A percentile compares a stretch with the other conserved stretches of the same genome.
These are phyloP conservation scores for Campoletis sonorensis DNA, from an alignment of 1,140 invertebrate genomes.

Conservation along the genomic window DNA sequence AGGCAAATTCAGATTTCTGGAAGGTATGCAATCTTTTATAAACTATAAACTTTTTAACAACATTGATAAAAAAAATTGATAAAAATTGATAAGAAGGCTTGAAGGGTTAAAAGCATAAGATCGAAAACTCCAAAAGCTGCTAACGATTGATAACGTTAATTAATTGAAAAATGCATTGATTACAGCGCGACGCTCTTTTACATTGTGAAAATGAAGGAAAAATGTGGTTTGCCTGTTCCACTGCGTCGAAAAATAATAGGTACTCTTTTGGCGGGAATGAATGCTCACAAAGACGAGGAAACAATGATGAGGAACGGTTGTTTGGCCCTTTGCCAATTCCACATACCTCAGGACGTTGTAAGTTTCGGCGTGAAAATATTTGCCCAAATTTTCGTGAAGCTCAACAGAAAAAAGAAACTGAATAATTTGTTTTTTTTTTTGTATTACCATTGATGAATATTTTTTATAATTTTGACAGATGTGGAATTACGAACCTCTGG, in stretches of 20 bases:
- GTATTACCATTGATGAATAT: background rate
- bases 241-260: constrained; percentile 88
- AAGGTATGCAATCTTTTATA: constrained; percentile 78
- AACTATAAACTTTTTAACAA: too few species aligned
- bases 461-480: constrained; percentile 78
- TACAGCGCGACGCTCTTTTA: constrained; percentile 94
- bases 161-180: background rate
- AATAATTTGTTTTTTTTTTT: background rate
- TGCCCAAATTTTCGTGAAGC: constrained; percentile 15
- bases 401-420: constrained; percentile 10
- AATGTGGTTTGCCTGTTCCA: constrained; percentile 80
- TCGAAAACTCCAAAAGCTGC: constrained; percentile 17
- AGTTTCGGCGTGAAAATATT: constrained; percentile 68
- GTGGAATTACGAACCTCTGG: constrained; percentile 93
- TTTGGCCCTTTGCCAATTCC: constrained; percentile 95
- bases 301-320: constrained; percentile 98
- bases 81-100: too few species aligned
- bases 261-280: constrained; percentile 92
- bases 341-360: constrained; percentile 96
- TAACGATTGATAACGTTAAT: background rate
- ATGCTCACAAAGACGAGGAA: constrained; percentile 87
- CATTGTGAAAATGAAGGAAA: constrained; percentile 92
- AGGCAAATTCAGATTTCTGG: constrained; percentile 96
- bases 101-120: background rate
- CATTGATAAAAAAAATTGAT: too few species aligned